Percentiles rank a stretch among this genome's conserved stretches.
Conservation (phyloP, 2,113 vertebrate genomes). For the Ammospiza nelsoni region DNA sequence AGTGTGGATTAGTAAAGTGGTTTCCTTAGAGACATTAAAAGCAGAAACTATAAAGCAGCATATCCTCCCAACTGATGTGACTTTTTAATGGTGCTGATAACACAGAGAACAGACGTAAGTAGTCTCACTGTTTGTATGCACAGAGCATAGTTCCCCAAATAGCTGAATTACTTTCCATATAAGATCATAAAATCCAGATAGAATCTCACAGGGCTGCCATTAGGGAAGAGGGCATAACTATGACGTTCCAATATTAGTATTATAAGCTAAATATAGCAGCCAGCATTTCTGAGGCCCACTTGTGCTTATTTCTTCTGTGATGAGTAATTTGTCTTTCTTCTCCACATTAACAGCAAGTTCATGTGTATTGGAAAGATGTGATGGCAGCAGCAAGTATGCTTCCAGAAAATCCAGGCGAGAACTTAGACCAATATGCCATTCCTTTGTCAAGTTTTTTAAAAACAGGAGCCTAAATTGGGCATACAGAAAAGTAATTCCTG, state of each 20-base stretch:
- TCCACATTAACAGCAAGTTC: background rate
- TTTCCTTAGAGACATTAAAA: slow-evolving; percentile 64
- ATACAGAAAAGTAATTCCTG: background rate
- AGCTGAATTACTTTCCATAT: slow-evolving; percentile 62
- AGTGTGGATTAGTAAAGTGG: slow-evolving; percentile 31
- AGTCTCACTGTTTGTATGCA: slow-evolving; percentile 42
- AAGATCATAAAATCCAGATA: slow-evolving; percentile 59
- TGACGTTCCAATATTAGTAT: slow-evolving; percentile 50
- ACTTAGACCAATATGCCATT: background rate
- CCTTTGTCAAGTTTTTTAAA: background rate
- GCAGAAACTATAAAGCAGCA: slow-evolving; percentile 51
- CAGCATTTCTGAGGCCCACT: background rate
- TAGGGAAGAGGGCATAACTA: background rate
- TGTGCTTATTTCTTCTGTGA: slow-evolving; percentile 33
- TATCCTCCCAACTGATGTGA: slow-evolving; percentile 22
- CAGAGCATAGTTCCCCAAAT: slow-evolving; percentile 12
- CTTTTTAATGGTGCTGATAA: slow-evolving; percentile 59
- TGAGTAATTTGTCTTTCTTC: slow-evolving; percentile 21
- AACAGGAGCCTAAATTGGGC: background rate
- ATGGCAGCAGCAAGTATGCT: background rate
- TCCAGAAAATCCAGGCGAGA: background rate
- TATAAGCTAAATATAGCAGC: slow-evolving; percentile 52
- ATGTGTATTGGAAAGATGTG: background rate
- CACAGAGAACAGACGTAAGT: slow-evolving; percentile 49
- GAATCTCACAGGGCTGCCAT: slow-evolving; percentile 22